phyloP scores from a whole-genome alignment of 2,888 invertebrate genomes.

The Caprella mutica region DNA sequence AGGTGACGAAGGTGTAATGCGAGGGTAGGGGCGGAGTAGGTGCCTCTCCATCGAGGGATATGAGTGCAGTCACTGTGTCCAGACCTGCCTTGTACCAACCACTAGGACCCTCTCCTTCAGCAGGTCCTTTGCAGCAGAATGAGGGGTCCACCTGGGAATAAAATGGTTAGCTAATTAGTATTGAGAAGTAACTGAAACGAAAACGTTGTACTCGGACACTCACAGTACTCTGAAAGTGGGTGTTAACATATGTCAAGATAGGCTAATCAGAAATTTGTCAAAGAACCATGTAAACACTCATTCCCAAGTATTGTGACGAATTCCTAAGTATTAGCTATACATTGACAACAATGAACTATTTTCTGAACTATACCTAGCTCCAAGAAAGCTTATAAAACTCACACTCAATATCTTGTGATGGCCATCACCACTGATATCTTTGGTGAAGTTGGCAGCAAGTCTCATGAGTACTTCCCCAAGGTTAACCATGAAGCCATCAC shows the following conservation, averaged over 20 bases:
- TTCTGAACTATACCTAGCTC: no score
- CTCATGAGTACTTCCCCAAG: constrained; percentile 60
- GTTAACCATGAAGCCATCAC: constrained; percentile 85
- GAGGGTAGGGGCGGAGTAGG: constrained; percentile 39
- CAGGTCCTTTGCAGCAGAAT: constrained; percentile 17
- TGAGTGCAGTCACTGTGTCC: constrained; percentile 63
- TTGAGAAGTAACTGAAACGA: background rate
- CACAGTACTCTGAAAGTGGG: no score
- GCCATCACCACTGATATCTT: no score
- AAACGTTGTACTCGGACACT: no score
- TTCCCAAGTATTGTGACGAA: no score
- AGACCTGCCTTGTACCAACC: constrained; percentile 60
- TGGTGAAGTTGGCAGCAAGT: constrained; percentile 66
- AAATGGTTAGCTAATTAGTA: background rate
- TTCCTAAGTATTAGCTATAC: no score
- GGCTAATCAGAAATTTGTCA: no score
- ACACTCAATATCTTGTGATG: constrained; percentile 1
- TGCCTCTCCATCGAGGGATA: constrained; percentile 49
- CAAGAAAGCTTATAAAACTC: no score
- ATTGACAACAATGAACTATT: no score
- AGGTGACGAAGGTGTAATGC: constrained; percentile 70
- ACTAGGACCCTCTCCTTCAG: constrained; percentile 41
- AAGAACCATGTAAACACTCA: no score
- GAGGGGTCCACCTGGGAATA: constrained; percentile 21
- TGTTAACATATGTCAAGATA: no score